Evolutionary conservation across 2,113 vertebrate genomes (phyloP), one percentile per base, ranked within the genome.

Genomic region (Hyperoodon ampullatus): DNA sequence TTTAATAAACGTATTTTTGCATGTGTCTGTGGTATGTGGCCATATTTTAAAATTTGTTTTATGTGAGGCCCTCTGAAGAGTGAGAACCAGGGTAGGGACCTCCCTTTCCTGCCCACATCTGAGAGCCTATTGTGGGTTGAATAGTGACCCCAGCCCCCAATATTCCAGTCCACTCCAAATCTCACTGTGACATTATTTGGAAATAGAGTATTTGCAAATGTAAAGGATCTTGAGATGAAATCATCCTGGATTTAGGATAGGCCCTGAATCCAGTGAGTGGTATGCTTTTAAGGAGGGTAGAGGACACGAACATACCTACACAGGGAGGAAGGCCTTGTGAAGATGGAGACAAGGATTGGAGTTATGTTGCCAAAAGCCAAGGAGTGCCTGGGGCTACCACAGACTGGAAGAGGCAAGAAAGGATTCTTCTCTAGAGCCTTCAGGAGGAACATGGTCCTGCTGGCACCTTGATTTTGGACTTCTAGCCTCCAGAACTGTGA

Each of bases 121-220:
- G 39, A 87, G 30, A 15, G 5, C 18, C 15, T 75, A 13, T 33
- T 5, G 3, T 77, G 18, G 44, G 35, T 71, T 70, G 8, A 82
- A n/a, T 33, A 72, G 35, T 88, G 42, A 72, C 2, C 23, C 53
- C 44, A 63, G 1, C 23, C 14, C 16, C 26, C 24, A 18, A 26
- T 70, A 47, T 78, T 81, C 50, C 50, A 12, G 42, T 89, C 42
- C 14, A 63, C 65, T 0, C 26, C 74, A 65, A 80, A 81, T 42
- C 23, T 61, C 77, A 88, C 70, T 88, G 19, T 70, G 14, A 96
- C 30, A 58, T 80, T 61, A 70, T 80, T 96, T 95, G 16, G 58
- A 89, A 39, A 50, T 70, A 30, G 16, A 10, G 26, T 65, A 63
- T 60, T 70, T 77, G 26, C 23, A 71, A 19, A 61, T 77, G 21